Conservation (phyloP, 1,140 invertebrate species). For the Scaptomyza pallida region DNA sequence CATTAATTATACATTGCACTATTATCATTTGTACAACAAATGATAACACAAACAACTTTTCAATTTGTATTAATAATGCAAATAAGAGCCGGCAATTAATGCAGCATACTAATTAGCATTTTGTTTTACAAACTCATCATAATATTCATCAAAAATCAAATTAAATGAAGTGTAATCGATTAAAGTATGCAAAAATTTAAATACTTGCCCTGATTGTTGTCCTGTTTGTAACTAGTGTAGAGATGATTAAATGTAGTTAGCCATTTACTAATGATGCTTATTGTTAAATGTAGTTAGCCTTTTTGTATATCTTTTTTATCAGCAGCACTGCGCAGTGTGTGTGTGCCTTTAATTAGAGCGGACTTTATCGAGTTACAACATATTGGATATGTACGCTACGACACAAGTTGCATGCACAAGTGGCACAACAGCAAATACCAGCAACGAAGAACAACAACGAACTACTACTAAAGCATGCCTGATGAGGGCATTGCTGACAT, state of each 20-base stretch:
- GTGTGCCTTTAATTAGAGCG: neutral
- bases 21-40: neutral
- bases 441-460: neutral
- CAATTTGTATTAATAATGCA: neutral
- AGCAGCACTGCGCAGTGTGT: too few relatives aligned
- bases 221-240: too few relatives aligned
- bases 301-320: too few relatives aligned
- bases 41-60: too few relatives aligned
- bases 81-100: neutral
- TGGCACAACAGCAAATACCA: neutral
- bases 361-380: slow-evolving; percentile 23
- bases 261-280: neutral
- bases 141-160: too few relatives aligned
- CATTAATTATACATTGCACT: neutral
- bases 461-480: neutral
- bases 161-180: too few relatives aligned
- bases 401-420: slow-evolving; percentile 15
- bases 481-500: slow-evolving; percentile 58
- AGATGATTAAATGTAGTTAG: too few relatives aligned
- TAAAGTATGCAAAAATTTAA: too few relatives aligned
- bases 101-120: too few relatives aligned
- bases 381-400: slow-evolving; percentile 16
- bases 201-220: too few relatives aligned
- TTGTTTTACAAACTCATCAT: too few relatives aligned
- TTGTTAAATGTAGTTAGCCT: neutral